Percentiles rank a stretch among this genome's conserved stretches.
Evolutionary conservation across 2,113 vertebrate genomes (phyloP).

Genomic region (Isurus oxyrinchus): DNA sequence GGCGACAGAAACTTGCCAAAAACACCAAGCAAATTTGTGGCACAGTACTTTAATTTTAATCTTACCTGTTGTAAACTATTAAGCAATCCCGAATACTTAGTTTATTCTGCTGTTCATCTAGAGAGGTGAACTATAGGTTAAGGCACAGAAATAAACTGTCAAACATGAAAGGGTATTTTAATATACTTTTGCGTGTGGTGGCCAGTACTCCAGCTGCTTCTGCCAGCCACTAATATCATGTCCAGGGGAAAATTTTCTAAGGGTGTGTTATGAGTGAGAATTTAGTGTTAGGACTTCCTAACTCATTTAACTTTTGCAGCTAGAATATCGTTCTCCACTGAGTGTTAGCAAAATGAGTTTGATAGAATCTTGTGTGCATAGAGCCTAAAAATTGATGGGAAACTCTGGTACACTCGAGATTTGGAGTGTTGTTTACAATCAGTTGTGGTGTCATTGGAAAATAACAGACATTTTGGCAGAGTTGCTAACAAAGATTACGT

Average conservation of each 20-base stretch:
- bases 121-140: background rate
- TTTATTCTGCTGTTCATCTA: background rate
- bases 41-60: background rate
- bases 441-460: background rate
- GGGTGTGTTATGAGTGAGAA: background rate
- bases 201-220: background rate
- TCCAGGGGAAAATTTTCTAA: background rate
- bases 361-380: background rate
- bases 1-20: background rate
- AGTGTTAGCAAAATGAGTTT: background rate
- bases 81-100: background rate
- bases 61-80: background rate
- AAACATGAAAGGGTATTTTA: background rate
- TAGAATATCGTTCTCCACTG: background rate
- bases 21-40: background rate
- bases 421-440: constrained; percentile 6
- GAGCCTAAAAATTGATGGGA: background rate
- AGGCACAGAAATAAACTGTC: background rate
- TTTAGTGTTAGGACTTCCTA: background rate
- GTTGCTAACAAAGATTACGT: background rate
- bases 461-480: background rate
- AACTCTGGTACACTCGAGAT: background rate
- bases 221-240: background rate
- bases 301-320: background rate
- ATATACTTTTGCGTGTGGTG: background rate